Conservation (phyloP, 2,113 vertebrate species). For the Hucho hucho region DNA sequence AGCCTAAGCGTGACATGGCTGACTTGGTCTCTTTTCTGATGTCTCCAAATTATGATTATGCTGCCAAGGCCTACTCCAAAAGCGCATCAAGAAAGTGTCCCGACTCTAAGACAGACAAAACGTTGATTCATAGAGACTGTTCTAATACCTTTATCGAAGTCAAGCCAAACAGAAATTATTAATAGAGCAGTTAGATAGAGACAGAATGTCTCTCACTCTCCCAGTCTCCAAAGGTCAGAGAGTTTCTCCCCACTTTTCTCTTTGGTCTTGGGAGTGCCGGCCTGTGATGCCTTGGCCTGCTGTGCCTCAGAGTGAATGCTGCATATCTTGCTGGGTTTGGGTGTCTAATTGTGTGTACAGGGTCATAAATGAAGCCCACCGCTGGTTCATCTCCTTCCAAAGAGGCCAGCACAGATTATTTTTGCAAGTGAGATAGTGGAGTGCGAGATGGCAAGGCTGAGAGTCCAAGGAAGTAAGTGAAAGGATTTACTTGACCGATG, state of each 20-base stretch:
- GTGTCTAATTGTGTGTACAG: slow-evolving; percentile 10
- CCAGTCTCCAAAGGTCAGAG: slow-evolving; percentile 12
- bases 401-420: neutral
- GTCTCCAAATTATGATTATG: neutral
- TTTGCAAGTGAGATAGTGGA: neutral
- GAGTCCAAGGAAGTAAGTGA: neutral
- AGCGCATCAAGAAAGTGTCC: neutral
- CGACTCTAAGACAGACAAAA: neutral
- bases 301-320: slow-evolving; percentile 9
- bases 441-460: neutral
- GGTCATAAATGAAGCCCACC: neutral
- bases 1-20: neutral
- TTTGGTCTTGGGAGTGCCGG: slow-evolving; percentile 21
- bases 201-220: neutral
- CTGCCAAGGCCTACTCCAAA: neutral
- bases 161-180: neutral
- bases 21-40: neutral
- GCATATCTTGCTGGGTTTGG: slow-evolving; percentile 3
- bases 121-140: neutral
- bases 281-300: slow-evolving; percentile 1
- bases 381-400: slow-evolving; percentile 1
- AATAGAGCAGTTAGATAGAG: neutral
- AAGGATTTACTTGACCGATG: neutral
- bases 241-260: slow-evolving; percentile 6
- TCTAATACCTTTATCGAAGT: neutral